Evolutionary conservation across 30 jellyfish, hydroid and myxozoan species (phyloP).

Genomic region (Hydractinia echinata): DNA sequence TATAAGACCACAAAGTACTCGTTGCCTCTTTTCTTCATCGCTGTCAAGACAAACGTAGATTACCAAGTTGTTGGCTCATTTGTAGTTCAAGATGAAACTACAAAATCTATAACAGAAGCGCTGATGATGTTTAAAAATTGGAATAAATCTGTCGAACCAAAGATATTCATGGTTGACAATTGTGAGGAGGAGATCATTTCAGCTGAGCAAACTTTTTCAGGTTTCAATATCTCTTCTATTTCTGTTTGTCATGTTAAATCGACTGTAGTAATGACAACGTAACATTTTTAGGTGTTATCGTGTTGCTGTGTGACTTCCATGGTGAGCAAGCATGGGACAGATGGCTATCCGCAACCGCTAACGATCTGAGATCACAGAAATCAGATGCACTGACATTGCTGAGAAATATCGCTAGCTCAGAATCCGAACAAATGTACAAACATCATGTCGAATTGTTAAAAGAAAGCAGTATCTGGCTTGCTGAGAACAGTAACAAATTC

Average conservation of each 20-base stretch:
- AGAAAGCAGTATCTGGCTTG: neutral
- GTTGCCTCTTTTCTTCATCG: too few species aligned
- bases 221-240: neutral
- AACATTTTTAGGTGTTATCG: neutral
- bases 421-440: neutral
- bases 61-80: too few species aligned
- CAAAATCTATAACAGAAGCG: neutral
- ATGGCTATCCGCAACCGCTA: neutral
- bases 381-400: neutral
- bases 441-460: neutral
- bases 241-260: neutral
- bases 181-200: neutral
- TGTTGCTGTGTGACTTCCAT: constrained; percentile 4
- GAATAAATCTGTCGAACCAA: neutral
- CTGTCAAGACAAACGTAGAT: too few species aligned
- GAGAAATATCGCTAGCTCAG: neutral
- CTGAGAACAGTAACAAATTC: neutral
- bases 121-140: neutral
- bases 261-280: neutral
- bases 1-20: too few species aligned
- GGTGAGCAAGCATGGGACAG: constrained; percentile 2
- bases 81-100: too few species aligned
- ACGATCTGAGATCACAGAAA: neutral
- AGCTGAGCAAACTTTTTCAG: neutral
- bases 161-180: neutral